A percentile compares a stretch with the other conserved stretches of the same genome.
Evolutionary conservation across 2,113 vertebrate species (phyloP).

Genomic region (Nansenia antarctica): DNA sequence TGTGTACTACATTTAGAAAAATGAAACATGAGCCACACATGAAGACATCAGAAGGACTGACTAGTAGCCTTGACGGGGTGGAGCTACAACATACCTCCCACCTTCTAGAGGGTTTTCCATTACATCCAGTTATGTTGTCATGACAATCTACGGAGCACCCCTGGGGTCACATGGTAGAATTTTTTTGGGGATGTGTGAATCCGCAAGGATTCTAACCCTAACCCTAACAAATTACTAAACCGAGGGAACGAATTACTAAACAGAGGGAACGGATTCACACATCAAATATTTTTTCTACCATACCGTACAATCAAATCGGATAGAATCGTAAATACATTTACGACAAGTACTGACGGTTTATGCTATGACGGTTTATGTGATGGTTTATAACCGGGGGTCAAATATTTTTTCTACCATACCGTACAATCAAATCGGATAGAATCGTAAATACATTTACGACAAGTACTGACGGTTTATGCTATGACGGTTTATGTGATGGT

Average conservation of each 20-base stretch:
- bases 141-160: too few relatives aligned
- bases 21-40: slow-evolving; percentile 46
- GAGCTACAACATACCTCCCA: neutral
- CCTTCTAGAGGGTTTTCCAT: neutral
- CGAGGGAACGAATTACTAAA: too few relatives aligned
- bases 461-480: too few relatives aligned
- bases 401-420: neutral
- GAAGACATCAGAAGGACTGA: neutral
- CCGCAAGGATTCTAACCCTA: too few relatives aligned
- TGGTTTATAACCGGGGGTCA: neutral
- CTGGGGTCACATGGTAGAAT: too few relatives aligned
- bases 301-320: neutral
- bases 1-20: slow-evolving; percentile 42
- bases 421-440: neutral
- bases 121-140: too few relatives aligned
- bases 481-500: too few relatives aligned
- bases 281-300: neutral
- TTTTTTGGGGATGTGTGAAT: too few relatives aligned
- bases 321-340: neutral
- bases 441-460: neutral
- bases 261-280: too few relatives aligned
- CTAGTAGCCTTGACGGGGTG: neutral
- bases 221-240: too few relatives aligned
- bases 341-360: too few relatives aligned
- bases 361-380: too few relatives aligned